Evolutionary conservation across 2,888 invertebrate genomes (phyloP), one percentile per base, ranked within the genome.

Genomic region (Linnaemya vulpina): DNA sequence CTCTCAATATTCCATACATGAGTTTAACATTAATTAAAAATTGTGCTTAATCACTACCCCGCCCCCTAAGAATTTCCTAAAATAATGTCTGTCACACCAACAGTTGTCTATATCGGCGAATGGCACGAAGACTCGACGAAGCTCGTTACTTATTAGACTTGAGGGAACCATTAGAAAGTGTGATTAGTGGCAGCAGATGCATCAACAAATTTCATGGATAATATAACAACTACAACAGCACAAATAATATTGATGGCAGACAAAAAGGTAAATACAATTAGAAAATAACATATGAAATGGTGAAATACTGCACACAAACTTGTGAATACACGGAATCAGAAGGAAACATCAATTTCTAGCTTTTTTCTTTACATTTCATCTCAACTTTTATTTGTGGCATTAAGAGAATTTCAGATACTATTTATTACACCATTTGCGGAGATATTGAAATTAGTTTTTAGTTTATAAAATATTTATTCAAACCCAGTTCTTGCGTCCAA

Each of bases 111-210:
- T 35, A 46, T 46, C 46, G 25, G 3, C 49, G 70, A 30, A 67
- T 63, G 38, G 58, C 43, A 62, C 15, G 35, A 51, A 62, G 55
- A 58, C 9, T 60, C 25, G 49, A 58, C 68, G 17, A n/a, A n/a
- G n/a, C 71, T 62, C 74, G 62, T 58, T 73, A 58, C 70, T 86
- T 71, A 82, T 85, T 82, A 86, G 88, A 87, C 87, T 87, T 87
- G 78, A 86, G 88, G 87, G 87, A 87, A 87, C 86, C 87, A 87
- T 88, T 87, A 87, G 87, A 35, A 74, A 84, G 71, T 87, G 87
- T 91, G 90, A 90, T 91, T 90, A 89, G 90, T 90, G 90, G 87
- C 88, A 88, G 89, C 91, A 90, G 91, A 90, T 90, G 90, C 89
- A 74, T 80, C 40, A 83, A 85, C 78, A 79, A 79, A 82, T 71